phyloP scores from a whole-genome alignment of 2,888 invertebrate genomes.

The Noctua janthe region DNA sequence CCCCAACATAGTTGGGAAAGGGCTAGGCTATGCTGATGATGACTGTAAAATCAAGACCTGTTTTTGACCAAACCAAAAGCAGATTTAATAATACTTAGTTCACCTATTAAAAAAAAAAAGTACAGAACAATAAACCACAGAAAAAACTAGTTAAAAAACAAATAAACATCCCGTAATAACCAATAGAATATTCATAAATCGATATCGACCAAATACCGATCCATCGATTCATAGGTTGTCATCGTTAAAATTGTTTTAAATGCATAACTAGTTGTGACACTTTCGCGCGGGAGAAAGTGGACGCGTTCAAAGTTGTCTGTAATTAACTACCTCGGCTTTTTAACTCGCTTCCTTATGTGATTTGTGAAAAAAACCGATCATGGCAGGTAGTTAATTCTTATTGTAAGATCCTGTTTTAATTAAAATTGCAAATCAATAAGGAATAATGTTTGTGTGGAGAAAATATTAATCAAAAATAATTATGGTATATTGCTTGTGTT shows the following conservation, averaged over 20 bases:
- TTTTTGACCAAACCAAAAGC: not conserved
- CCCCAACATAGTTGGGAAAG: not conserved
- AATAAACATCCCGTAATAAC: not conserved
- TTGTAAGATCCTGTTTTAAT: conserved; percentile 10
- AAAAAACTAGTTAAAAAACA: not conserved
- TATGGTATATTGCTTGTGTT: not conserved
- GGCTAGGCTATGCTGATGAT: not conserved
- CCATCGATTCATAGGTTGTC: conserved; percentile 31
- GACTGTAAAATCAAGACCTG: not conserved
- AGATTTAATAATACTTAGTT: not conserved
- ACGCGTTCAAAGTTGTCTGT: conserved; percentile 50
- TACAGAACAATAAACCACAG: not conserved
- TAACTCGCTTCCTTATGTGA: conserved; percentile 51
- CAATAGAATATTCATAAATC: conserved; percentile 33
- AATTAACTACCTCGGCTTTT: conserved; percentile 61
- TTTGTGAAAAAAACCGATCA: conserved; percentile 31
- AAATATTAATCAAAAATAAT: conserved; percentile 25
- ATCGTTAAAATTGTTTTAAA: conserved; percentile 65
- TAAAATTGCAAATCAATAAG: not conserved
- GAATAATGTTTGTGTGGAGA: not conserved
- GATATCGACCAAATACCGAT: conserved; percentile 34
- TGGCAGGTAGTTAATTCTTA: not conserved
- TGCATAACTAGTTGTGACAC: conserved; percentile 68
- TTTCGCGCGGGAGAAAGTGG: conserved; percentile 68
- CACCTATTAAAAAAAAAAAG: too few relatives aligned